Conservation (phyloP, 1,140 invertebrate genomes). For the Augochlora pura region DNA sequence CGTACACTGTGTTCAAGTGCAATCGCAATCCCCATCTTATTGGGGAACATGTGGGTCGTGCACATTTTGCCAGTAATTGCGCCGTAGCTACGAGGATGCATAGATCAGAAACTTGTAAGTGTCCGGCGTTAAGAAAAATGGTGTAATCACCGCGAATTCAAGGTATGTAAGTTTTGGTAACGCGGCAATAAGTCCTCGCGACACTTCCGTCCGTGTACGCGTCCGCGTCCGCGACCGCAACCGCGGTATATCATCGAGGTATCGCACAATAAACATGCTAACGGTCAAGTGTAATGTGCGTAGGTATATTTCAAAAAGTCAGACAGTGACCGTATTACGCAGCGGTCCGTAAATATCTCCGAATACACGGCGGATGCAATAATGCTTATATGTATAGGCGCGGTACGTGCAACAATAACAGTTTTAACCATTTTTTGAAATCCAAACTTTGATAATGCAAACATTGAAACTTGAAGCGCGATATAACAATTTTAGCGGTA, state of each 20-base stretch:
- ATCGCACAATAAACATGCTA: neutral
- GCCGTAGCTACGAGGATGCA: neutral
- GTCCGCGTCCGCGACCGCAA: neutral
- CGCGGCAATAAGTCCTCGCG: constrained; percentile 4
- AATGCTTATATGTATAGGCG: neutral
- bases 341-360: constrained; percentile 21
- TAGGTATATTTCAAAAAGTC: neutral
- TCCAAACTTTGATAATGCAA: too few relatives aligned
- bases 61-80: neutral
- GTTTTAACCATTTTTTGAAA: too few relatives aligned
- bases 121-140: constrained; percentile 6
- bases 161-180: constrained; percentile 10
- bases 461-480: too few relatives aligned
- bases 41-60: too few relatives aligned
- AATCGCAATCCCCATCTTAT: constrained; percentile 1
- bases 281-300: constrained; percentile 1
- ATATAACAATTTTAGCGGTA: too few relatives aligned
- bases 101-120: constrained; percentile 20
- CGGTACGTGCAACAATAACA: too few relatives aligned
- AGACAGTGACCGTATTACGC: neutral
- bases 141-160: neutral
- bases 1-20: neutral
- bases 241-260: constrained; percentile 14
- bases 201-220: neutral
- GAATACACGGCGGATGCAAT: neutral